A percentile compares a stretch with the other conserved stretches of the same genome.
phyloP scores from a whole-genome alignment of 92 coral and sea anemone species.

The Nematostella vectensis region DNA sequence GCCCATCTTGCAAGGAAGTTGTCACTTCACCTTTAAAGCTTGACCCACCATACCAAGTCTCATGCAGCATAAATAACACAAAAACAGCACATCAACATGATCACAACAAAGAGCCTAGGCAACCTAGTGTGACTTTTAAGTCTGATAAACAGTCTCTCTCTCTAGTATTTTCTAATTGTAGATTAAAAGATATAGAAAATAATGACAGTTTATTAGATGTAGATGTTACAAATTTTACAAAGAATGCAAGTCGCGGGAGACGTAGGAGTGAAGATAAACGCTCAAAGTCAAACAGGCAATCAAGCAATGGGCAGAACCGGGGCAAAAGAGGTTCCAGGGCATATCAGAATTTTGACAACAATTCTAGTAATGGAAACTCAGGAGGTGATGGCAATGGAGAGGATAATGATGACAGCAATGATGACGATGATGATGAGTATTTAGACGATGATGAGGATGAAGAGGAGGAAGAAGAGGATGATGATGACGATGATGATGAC shows the following conservation, averaged over 20 bases:
- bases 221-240: neutral
- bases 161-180: conserved; percentile 5
- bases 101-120: neutral
- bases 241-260: conserved; percentile 47
- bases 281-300: conserved; percentile 30
- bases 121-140: neutral
- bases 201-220: neutral
- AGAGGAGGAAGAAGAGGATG: conserved; percentile 85
- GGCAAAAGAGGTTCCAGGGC: conserved; percentile 46
- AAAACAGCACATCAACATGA: neutral
- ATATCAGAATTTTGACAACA: conserved; percentile 66
- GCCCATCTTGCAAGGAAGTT: neutral
- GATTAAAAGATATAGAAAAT: conserved; percentile 1
- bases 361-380: conserved; percentile 95
- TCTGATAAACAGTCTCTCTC: neutral
- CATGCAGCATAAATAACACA: neutral
- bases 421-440: conserved; percentile 80
- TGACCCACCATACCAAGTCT: neutral
- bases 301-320: conserved; percentile 33
- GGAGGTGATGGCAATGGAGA: conserved; percentile 99
- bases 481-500: conserved; percentile 70
- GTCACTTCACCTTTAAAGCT: neutral
- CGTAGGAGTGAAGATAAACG: conserved; percentile 58
- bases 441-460: conserved; percentile 76
- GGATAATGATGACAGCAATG: conserved; percentile 79